Conservation (phyloP, 1,140 invertebrate genomes). For the Bradysia coprophila region DNA sequence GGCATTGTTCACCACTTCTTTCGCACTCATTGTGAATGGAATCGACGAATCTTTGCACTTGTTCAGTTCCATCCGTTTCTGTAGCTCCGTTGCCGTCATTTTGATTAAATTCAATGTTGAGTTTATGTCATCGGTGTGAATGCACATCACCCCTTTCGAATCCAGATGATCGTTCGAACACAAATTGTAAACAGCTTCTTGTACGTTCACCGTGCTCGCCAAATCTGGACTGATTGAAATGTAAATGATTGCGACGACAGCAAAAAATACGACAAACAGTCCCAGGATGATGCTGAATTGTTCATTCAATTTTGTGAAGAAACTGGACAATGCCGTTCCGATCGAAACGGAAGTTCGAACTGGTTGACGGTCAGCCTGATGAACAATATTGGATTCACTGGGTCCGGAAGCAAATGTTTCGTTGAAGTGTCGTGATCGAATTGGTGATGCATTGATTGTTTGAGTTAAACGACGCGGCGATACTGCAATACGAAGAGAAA, state of each 20-base stretch:
- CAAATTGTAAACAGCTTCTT: conserved; percentile 1
- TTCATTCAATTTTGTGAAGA: conserved; percentile 7
- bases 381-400: background rate
- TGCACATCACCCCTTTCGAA: background rate
- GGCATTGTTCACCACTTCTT: conserved; percentile 28
- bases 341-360: background rate
- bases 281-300: conserved; percentile 26
- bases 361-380: conserved; percentile 1
- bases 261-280: conserved; percentile 41
- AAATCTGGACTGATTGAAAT: conserved; percentile 29
- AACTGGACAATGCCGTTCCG: conserved; percentile 1
- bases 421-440: background rate
- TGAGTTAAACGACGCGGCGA: no score
- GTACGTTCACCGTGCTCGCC: conserved; percentile 6
- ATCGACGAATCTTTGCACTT: conserved; percentile 31
- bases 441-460: background rate
- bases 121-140: conserved; percentile 27
- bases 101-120: conserved; percentile 37
- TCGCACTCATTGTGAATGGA: conserved; percentile 32
- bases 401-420: background rate
- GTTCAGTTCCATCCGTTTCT: conserved; percentile 29
- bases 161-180: background rate
- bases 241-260: conserved; percentile 41
- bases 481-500: no score
- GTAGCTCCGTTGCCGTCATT: conserved; percentile 35